These are phyloP conservation scores for Varanus salvator DNA, from an alignment of 2,113 vertebrate genomes.

Conservation along the genomic window DNA sequence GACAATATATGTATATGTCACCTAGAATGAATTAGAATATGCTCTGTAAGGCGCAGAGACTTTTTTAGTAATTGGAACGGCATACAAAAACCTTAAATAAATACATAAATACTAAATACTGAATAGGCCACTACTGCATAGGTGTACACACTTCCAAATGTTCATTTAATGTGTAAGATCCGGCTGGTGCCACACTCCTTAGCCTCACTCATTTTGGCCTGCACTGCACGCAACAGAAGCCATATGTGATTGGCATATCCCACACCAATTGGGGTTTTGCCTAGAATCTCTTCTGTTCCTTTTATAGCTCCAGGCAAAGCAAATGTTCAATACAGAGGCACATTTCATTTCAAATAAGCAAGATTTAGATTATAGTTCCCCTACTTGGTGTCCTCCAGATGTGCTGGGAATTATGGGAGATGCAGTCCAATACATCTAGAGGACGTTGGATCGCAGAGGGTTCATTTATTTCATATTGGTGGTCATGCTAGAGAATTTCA, in stretches of 20 bases:
- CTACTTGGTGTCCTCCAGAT: background rate
- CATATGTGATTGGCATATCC: background rate
- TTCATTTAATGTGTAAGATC: background rate
- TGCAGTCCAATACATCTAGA: background rate
- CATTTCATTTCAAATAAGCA: background rate
- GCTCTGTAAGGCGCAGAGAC: too few species aligned
- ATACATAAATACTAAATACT: background rate
- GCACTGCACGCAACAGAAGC: background rate
- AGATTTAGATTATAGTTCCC: background rate
- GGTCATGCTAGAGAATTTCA: rapidly evolving
- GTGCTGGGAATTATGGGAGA: background rate
- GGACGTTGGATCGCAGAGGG: background rate
- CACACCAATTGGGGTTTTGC: background rate
- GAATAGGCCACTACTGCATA: background rate
- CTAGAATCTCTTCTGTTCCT: background rate
- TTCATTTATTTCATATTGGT: background rate
- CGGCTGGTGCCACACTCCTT: background rate
- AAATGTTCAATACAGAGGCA: background rate
- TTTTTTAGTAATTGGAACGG: too few species aligned
- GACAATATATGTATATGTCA: background rate
- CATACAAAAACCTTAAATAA: too few species aligned
- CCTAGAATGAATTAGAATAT: background rate
- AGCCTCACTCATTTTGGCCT: background rate
- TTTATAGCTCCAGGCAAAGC: background rate
- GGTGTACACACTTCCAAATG: background rate